phyloP scores from a whole-genome alignment of 2,797 vertebrate species.

The Sebastes diploproa region DNA sequence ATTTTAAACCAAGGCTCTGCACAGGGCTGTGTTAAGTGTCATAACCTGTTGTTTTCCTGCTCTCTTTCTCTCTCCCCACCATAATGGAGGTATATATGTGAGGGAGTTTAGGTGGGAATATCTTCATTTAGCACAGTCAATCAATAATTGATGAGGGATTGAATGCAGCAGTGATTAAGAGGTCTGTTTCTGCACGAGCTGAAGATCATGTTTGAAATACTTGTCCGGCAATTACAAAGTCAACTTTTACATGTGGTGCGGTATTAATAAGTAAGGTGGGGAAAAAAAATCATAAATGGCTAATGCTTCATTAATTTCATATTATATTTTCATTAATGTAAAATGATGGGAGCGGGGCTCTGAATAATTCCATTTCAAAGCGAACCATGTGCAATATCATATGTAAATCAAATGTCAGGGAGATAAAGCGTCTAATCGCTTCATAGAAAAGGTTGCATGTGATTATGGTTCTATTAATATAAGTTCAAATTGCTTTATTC shows the following conservation, averaged over 20 bases:
- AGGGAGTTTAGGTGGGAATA: slow-evolving; percentile 19
- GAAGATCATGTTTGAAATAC: slow-evolving; percentile 60
- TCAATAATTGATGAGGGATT: slow-evolving; percentile 54
- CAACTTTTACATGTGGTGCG: slow-evolving; percentile 66
- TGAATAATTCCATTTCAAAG: slow-evolving; percentile 71
- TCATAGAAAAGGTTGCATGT: slow-evolving; percentile 45
- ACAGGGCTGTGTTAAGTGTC: slow-evolving; percentile 70
- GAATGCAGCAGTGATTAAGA: slow-evolving; percentile 50
- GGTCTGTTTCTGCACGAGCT: slow-evolving; percentile 35
- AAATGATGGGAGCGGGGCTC: slow-evolving; percentile 51
- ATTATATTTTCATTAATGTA: slow-evolving; percentile 75
- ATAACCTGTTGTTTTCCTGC: slow-evolving; percentile 69
- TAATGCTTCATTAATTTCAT: slow-evolving; percentile 76
- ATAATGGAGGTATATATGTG: not conserved
- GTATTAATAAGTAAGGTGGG: slow-evolving; percentile 72
- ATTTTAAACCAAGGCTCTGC: slow-evolving; percentile 73
- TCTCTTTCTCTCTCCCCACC: slow-evolving; percentile 24
- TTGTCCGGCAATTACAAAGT: slow-evolving; percentile 74
- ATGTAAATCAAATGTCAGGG: slow-evolving; percentile 72
- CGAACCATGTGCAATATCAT: slow-evolving; percentile 54
- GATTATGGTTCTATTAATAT: slow-evolving; percentile 40
- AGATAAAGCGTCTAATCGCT: slow-evolving; percentile 55
- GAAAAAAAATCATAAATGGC: slow-evolving; percentile 72
- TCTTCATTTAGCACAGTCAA: slow-evolving; percentile 25
- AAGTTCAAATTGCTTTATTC: slow-evolving; percentile 23